phyloP scores from a whole-genome alignment of 2,888 invertebrate species.

The Leptinotarsa haldemani region DNA sequence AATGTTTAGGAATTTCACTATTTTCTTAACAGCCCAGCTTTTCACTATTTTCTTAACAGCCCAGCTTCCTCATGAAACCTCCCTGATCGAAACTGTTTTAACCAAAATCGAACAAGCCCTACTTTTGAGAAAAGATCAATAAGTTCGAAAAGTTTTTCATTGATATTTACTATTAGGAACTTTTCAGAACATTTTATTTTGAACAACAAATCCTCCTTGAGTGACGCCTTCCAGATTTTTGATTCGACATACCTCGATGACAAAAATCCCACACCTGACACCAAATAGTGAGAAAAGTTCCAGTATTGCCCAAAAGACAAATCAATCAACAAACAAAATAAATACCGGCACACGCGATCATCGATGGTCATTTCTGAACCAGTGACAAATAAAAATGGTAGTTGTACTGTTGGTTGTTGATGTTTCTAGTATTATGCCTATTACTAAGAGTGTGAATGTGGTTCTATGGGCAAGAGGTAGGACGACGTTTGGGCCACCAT shows the following conservation, averaged over 20 bases:
- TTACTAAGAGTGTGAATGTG: constrained; percentile 59
- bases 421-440: constrained; percentile 21
- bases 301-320: neutral
- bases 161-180: neutral
- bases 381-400: neutral
- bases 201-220: neutral
- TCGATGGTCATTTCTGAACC: neutral
- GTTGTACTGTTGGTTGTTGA: constrained; percentile 21
- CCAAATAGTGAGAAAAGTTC: neutral
- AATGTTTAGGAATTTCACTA: neutral
- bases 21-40: neutral
- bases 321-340: constrained; percentile 8
- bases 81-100: neutral
- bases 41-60: neutral
- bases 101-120: neutral
- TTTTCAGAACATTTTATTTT: neutral
- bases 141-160: neutral
- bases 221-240: neutral
- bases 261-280: constrained; percentile 10
- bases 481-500: constrained; percentile 59
- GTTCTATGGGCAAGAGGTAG: constrained; percentile 59
- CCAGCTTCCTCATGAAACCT: neutral
- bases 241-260: neutral
- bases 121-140: neutral
- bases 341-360: neutral